Evolutionary conservation across 2,888 invertebrate genomes (phyloP).

Genomic region (Amblyjoppa fuscipennis): DNA sequence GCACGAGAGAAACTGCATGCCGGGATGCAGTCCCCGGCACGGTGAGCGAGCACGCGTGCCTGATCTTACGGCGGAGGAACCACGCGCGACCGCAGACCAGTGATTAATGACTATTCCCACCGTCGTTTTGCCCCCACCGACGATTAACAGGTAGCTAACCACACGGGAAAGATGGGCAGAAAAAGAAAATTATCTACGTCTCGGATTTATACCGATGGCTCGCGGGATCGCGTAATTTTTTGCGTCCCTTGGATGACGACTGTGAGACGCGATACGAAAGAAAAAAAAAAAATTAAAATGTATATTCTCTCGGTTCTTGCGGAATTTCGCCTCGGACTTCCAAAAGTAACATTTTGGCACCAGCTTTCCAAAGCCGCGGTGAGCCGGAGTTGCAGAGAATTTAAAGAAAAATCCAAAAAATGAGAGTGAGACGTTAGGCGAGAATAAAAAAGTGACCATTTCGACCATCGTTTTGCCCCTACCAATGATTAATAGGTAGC

Average conservation of each 20-base stretch:
- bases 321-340: not conserved
- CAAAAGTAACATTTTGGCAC: not conserved
- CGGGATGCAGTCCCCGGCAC: not conserved
- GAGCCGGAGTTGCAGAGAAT: not conserved
- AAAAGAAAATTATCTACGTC: too few relatives aligned
- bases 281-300: not conserved
- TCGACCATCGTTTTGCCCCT: not conserved
- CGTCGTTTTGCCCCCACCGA: not conserved
- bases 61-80: conserved; percentile 26
- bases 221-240: too few relatives aligned
- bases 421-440: not conserved
- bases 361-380: not conserved
- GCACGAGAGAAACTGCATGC: conserved; percentile 25
- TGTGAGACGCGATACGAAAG: not conserved
- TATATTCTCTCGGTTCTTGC: not conserved
- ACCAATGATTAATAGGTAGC: not conserved
- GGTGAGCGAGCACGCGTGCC: conserved; percentile 36
- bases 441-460: conserved; percentile 20
- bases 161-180: not conserved
- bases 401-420: not conserved
- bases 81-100: conserved; percentile 35
- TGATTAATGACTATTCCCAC: conserved; percentile 47
- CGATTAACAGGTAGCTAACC: conserved; percentile 9
- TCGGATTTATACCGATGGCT: not conserved
- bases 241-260: not conserved